Evolutionary conservation across 2,888 invertebrate species (phyloP).

Genomic region (Steinernema hermaphroditum): DNA sequence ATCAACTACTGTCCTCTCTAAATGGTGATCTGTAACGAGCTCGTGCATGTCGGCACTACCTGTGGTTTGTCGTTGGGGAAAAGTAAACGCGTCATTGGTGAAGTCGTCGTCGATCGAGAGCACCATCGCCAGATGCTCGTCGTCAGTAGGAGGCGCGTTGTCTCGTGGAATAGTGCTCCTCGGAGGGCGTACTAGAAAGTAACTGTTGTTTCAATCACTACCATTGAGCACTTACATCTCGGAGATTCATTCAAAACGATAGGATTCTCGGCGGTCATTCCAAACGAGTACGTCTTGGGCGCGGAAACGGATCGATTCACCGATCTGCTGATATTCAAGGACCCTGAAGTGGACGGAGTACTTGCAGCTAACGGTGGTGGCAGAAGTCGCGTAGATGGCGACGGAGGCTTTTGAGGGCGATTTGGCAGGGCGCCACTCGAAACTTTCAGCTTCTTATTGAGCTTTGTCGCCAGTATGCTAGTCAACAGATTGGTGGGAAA

Average conservation of each 20-base stretch:
- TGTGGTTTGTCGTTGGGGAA: too few relatives aligned
- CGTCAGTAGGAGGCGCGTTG: background rate
- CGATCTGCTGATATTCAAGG: too few relatives aligned
- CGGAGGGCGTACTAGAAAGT: background rate
- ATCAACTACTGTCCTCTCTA: too few relatives aligned
- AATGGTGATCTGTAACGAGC: too few relatives aligned
- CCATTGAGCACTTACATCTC: background rate
- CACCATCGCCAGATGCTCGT: background rate
- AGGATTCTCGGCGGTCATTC: background rate
- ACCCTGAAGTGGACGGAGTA: too few relatives aligned
- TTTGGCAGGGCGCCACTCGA: too few relatives aligned
- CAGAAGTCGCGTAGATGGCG: too few relatives aligned
- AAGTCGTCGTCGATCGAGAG: constrained; percentile 4
- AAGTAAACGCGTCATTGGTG: background rate
- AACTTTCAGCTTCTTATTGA: constrained; percentile 1
- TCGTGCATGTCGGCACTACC: too few relatives aligned
- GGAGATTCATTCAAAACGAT: background rate
- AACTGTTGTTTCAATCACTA: too few relatives aligned
- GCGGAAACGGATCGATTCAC: background rate
- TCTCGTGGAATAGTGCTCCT: background rate
- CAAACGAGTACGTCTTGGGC: constrained; percentile 5
- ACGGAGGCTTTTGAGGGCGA: too few relatives aligned
- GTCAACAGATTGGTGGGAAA: background rate
- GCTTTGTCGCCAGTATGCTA: background rate
- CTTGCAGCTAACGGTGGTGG: too few relatives aligned